A percentile compares a stretch with the other conserved stretches of the same genome.
phyloP scores from a whole-genome alignment of 1,140 invertebrate genomes.

The Zaprionus ornatus region DNA sequence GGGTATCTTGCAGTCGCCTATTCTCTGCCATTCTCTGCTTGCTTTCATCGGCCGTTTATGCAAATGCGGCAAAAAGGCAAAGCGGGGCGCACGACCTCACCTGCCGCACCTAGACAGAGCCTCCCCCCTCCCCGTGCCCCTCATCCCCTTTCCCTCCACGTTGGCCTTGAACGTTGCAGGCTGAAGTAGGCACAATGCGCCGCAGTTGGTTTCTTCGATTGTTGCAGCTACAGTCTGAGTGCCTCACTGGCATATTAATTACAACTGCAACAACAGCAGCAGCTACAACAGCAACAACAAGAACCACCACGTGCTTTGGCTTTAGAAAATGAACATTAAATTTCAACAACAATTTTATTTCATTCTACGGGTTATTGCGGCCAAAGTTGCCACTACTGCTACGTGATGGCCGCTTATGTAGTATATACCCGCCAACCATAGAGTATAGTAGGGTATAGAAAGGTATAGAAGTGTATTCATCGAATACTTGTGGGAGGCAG shows the following conservation, averaged over 20 bases:
- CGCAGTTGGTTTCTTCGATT: not conserved
- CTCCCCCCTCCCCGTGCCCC: not conserved
- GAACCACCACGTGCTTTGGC: constrained; percentile 2
- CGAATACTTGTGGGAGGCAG: no score
- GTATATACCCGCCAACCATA: no score
- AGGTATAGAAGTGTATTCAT: no score
- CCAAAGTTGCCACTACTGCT: not conserved
- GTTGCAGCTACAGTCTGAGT: constrained; percentile 4
- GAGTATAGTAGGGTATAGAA: no score
- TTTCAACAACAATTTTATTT: constrained; percentile 22
- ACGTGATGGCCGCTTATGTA: not conserved
- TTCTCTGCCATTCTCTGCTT: constrained; percentile 1
- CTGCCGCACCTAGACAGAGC: not conserved
- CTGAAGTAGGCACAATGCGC: not conserved
- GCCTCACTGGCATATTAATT: constrained; percentile 61
- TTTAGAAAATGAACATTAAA: constrained; percentile 13
- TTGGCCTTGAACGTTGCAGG: not conserved
- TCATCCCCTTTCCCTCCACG: not conserved
- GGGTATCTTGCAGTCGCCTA: not conserved
- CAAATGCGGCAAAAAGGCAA: constrained; percentile 55
- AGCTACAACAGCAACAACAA: not conserved
- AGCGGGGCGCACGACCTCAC: not conserved
- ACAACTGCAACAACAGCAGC: constrained; percentile 6
- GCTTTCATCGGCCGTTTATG: constrained; percentile 53
- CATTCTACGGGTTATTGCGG: not conserved